Percentiles rank a stretch among this genome's conserved stretches.
Conservation (phyloP, 2,113 vertebrate genomes). For the Chlorodrepanis virens region DNA sequence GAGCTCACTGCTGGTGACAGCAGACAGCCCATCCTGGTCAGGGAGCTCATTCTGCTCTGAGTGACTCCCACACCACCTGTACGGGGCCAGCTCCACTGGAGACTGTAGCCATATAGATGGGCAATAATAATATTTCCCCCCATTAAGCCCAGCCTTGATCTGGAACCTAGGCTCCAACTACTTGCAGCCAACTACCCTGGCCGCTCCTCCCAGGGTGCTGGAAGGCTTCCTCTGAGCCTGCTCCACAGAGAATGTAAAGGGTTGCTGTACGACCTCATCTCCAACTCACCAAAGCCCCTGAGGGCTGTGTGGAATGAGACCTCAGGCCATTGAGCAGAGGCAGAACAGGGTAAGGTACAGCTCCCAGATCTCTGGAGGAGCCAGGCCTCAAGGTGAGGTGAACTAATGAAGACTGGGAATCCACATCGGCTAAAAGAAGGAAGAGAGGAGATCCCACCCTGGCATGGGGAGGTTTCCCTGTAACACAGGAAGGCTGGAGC, state of each 20-base stretch:
- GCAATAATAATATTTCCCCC: accelerated
- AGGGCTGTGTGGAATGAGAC: background rate
- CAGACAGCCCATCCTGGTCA: background rate
- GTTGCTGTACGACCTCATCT: background rate
- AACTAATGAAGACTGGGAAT: background rate
- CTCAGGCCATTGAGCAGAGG: background rate
- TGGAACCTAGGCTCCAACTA: background rate
- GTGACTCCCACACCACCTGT: background rate
- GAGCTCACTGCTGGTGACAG: background rate
- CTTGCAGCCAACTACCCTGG: background rate
- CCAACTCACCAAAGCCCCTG: background rate
- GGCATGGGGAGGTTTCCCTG: background rate
- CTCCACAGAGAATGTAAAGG: background rate
- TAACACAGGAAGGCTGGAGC: background rate
- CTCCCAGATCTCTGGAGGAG: background rate
- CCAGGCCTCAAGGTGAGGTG: background rate
- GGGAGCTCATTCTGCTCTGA: background rate
- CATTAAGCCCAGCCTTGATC: background rate
- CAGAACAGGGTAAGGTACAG: background rate
- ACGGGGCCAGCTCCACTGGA: background rate
- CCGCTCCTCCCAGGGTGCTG: background rate
- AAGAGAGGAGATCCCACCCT: background rate
- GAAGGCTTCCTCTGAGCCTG: background rate
- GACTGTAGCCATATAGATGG: background rate
- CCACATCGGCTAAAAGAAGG: background rate